Evolutionary conservation across 1,140 invertebrate genomes (phyloP).

Genomic region (Drosophila subobscura): DNA sequence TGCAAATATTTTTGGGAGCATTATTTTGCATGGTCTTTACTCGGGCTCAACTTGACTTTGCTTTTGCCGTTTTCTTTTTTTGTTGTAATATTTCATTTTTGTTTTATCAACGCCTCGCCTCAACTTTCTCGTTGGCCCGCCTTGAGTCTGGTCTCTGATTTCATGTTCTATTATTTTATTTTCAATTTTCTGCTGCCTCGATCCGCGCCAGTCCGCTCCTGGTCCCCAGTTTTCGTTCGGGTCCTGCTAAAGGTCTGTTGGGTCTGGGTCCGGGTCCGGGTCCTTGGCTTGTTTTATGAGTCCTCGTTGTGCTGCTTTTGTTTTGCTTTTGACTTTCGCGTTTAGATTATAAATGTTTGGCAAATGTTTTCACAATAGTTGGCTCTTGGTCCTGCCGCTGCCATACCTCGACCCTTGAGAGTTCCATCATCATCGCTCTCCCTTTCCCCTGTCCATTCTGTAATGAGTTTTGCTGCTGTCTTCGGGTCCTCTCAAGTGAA

Average conservation of each 20-base stretch:
- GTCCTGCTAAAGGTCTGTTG: too few species aligned
- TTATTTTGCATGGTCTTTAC: conserved; percentile 57
- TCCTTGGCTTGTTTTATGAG: conserved; percentile 45
- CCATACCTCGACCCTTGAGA: conserved; percentile 2
- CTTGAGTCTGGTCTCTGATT: conserved; percentile 23
- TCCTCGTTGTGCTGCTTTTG: conserved; percentile 53
- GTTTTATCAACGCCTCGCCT: conserved; percentile 43
- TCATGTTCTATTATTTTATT: conserved; percentile 31
- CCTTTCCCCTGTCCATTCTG: background rate
- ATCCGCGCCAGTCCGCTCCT: conserved; percentile 8
- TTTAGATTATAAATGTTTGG: conserved; percentile 73
- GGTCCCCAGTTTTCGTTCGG: background rate
- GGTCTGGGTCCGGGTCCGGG: too few species aligned
- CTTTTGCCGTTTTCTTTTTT: conserved; percentile 26
- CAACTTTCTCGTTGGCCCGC: background rate
- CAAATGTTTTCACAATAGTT: conserved; percentile 69
- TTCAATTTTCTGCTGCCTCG: conserved; percentile 55
- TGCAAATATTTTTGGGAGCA: conserved; percentile 63
- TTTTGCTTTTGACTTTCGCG: conserved; percentile 69
- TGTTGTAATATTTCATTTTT: conserved; percentile 44
- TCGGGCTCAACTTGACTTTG: conserved; percentile 37
- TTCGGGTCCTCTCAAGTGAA: conserved; percentile 39
- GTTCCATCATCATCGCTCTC: background rate
- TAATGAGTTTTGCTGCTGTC: conserved; percentile 57
- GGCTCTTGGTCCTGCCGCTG: conserved; percentile 33